Evolutionary conservation across 2,113 vertebrate genomes (phyloP), one percentile per base, ranked within the genome.

Genomic region (Ia io): DNA sequence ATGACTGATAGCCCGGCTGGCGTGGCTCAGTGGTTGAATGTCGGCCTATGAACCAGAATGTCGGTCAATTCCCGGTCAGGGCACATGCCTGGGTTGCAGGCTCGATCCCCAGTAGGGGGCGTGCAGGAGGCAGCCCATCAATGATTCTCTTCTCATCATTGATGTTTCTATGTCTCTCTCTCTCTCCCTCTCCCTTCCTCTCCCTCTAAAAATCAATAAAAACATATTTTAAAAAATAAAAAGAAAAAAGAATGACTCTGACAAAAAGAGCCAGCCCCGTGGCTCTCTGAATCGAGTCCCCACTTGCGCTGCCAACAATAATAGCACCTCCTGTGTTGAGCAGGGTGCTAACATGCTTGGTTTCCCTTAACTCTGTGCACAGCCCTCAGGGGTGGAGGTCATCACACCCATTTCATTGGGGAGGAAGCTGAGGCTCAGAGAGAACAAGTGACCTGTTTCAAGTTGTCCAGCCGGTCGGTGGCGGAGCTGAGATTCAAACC

Each of bases 321-420:
- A 20, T 16, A 59, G 44, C 63, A 40, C 37, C 51, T 83, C 13
- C 11, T 23, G 23, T 35, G 32, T n/a, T 23, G 17, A 84, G 30
- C 23, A 0, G 8, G n/a, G 13, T 12, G 13, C 71, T 22, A 1
- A 1, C 4, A 0, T 5, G 13, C 79, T n/a, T 17, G 47, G 9
- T 42, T 32, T 40, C 51, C 1, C 23, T 11, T 10, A 22, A 13
- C 18, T 44, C 87, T 73, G 35, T 22, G 63, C 28, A 37, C 44
- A 63, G 0, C 12, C 80, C 49, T 56, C 73, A 30, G 23, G 32
- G 44, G 32, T 6, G 44, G 23, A 42, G 22, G 1, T 12, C 35
- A 0, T 70, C 17, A 3, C 1, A 18, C 69, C 47, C 25, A 20
- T 40, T 53, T 32, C n/a, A 14, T 9, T 32, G 30, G 49, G 25